These are phyloP conservation scores for Danaus melanippus DNA, from an alignment of 1,140 invertebrate genomes.

Conservation along the genomic window DNA sequence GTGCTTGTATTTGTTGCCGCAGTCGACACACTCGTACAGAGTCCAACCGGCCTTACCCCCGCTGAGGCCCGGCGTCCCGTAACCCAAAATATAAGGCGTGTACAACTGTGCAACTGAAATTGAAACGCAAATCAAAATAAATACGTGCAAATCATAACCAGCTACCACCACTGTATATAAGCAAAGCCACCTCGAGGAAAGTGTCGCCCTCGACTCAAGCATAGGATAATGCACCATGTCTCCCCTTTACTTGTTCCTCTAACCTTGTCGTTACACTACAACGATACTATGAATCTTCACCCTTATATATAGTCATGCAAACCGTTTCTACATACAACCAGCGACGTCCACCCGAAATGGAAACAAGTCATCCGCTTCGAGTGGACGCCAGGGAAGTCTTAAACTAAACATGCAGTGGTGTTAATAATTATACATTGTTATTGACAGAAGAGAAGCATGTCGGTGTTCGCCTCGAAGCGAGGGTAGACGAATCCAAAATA, in stretches of 20 bases:
- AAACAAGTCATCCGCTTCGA: constrained; percentile 10
- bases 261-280: constrained; percentile 14
- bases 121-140: constrained; percentile 67
- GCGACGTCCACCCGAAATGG: constrained; percentile 8
- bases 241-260: constrained; percentile 62
- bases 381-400: constrained; percentile 2
- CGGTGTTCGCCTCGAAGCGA: too few relatives aligned
- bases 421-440: constrained; percentile 8
- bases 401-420: constrained; percentile 19
- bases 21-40: constrained; percentile 74
- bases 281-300: constrained; percentile 12
- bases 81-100: constrained; percentile 69
- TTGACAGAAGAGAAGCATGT: not conserved
- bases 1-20: constrained; percentile 74
- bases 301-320: constrained; percentile 17
- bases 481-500: constrained; percentile 20
- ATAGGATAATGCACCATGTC: constrained; percentile 68
- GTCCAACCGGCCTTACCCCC: constrained; percentile 59
- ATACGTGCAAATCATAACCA: constrained; percentile 57
- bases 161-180: constrained; percentile 49
- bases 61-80: constrained; percentile 54
- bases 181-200: constrained; percentile 55
- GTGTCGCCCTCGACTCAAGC: constrained; percentile 49
- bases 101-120: constrained; percentile 70
- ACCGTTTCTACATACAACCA: constrained; percentile 12